Evolutionary conservation across 92 coral and sea anemone species (phyloP).

Genomic region (Porites rus): DNA sequence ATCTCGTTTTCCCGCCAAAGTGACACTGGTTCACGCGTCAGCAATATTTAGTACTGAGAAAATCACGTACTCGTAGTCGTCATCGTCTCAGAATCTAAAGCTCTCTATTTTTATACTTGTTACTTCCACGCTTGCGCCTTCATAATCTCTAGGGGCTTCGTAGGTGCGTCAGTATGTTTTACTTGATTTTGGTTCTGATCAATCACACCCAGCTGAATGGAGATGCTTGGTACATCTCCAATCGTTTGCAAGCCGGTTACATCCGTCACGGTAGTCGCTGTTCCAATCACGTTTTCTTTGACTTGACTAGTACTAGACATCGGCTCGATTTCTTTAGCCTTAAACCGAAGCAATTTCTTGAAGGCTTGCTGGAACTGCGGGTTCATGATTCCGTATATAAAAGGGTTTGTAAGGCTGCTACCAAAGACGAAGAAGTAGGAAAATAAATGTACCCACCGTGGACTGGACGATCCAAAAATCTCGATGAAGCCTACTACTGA

Average conservation of each 20-base stretch:
- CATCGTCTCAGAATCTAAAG: too few species aligned
- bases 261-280: background rate
- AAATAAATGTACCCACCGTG: slow-evolving; percentile 50
- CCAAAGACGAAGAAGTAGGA: slow-evolving; percentile 71
- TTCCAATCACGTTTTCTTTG: background rate
- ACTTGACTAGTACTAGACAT: slow-evolving; percentile 20
- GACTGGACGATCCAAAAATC: slow-evolving; percentile 61
- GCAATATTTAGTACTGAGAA: too few species aligned
- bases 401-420: slow-evolving; percentile 76
- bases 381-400: slow-evolving; percentile 81
- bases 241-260: background rate
- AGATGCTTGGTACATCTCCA: slow-evolving; percentile 22
- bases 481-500: slow-evolving; percentile 70
- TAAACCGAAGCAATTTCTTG: slow-evolving; percentile 37
- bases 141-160: background rate
- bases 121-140: slow-evolving; percentile 11
- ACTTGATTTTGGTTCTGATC: background rate
- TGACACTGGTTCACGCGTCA: too few species aligned
- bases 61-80: too few species aligned
- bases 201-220: background rate
- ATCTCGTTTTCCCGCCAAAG: too few species aligned
- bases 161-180: background rate
- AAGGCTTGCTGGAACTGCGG: slow-evolving; percentile 83
- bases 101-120: too few species aligned
- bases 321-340: slow-evolving; percentile 19